Percentiles rank a stretch among this genome's conserved stretches.
Evolutionary conservation across 2,888 invertebrate species (phyloP).

Genomic region (Cataglyphis albicans): DNA sequence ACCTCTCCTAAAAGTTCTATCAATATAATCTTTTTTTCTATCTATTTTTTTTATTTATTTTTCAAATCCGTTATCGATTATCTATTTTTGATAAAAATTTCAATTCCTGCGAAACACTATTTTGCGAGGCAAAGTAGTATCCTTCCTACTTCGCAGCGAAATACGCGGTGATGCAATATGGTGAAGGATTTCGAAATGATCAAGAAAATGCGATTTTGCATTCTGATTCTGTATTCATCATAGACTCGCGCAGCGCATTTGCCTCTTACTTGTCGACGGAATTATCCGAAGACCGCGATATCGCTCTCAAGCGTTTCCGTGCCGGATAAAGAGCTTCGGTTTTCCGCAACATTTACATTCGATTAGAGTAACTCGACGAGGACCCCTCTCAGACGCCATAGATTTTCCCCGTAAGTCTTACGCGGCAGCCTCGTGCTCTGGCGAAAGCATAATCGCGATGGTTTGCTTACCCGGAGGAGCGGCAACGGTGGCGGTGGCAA

Average conservation of each 20-base stretch:
- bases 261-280: conserved; percentile 47
- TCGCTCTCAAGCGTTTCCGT: conserved; percentile 64
- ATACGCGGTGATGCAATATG: neutral
- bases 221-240: neutral
- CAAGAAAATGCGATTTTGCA: conserved; percentile 13
- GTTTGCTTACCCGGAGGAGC: conserved; percentile 77
- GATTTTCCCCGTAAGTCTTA: conserved; percentile 59
- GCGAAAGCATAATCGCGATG: conserved; percentile 66
- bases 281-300: conserved; percentile 54
- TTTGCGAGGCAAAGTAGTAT: neutral
- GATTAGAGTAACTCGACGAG: conserved; percentile 75
- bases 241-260: conserved; percentile 21
- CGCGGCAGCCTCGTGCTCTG: conserved; percentile 31
- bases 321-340: conserved; percentile 79
- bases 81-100: neutral
- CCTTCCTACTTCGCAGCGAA: neutral
- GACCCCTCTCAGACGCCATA: conserved; percentile 19
- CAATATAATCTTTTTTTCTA: neutral
- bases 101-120: neutral
- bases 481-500: conserved; percentile 49
- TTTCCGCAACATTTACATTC: conserved; percentile 84
- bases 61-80: neutral
- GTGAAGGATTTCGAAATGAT: conserved; percentile 4
- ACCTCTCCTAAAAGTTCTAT: neutral
- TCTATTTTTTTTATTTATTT: too few species aligned